Base-by-base conservation (phyloP, 2,113 vertebrate genomes). In the Gallinago media region DNA sequence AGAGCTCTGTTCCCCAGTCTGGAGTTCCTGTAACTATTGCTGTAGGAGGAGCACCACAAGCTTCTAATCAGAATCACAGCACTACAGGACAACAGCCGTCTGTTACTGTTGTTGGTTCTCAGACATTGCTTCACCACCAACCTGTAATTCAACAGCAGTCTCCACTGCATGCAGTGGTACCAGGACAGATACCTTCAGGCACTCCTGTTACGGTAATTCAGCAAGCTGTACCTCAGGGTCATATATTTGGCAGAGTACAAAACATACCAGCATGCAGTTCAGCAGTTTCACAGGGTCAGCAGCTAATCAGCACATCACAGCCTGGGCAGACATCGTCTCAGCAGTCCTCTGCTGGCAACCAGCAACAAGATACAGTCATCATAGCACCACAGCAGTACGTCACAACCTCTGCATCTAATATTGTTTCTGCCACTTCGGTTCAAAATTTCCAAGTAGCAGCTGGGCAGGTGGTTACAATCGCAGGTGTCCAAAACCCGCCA, bases 141-240 rank as follows among this genome's bases (percentile, higher is more conserved):
- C 98, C 99, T 76, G 98, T 99, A 95, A 98, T 98, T 97, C 97
- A 98, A 74, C 98, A 98, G 3, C 98, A 98, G 74, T 97, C 98
- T 83, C 96, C 98, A 87, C 97, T 98, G 92, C 98, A 98, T 5
- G 97, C 98, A 74, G 97, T 98, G 91, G 98, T 98, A 93, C 98
- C 98, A 26, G 98, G 98, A 93, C 98, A 98, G 92, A 98, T 99
- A 89, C 97, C 99, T 93, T 98, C 98, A 15, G 99, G 99, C 91
- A 98, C 99, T 46, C 99, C 99, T 34, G 98, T 99, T 92, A 99
- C 99, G 6, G 98, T 99, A 79, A 99, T 99, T 97, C 99, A 99
- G 74, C 99, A 99, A 97, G 98, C 99, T 97, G 98, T 99, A 68
- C 98, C 98, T 74, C 99, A 99, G 96, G 99, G 99, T 96, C 99